phyloP scores from a whole-genome alignment of 1,140 invertebrate species.

The Pseudomyrmex gracilis region DNA sequence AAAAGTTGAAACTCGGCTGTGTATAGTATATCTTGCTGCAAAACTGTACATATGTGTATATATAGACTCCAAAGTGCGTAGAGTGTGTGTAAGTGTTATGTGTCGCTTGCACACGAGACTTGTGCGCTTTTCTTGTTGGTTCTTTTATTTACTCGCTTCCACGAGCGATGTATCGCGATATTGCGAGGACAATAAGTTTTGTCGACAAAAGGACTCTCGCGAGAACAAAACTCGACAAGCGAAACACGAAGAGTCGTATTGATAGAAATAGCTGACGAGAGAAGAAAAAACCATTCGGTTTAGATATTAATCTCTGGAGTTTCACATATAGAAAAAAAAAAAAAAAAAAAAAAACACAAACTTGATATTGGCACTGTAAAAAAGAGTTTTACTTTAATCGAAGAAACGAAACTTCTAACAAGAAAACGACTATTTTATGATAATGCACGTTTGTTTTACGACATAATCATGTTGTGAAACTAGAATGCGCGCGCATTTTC shows the following conservation, averaged over 20 bases:
- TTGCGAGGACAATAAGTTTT: conserved; percentile 14
- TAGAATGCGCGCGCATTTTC: neutral
- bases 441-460: neutral
- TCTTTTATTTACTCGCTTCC: conserved; percentile 50
- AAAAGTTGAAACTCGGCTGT: conserved; percentile 41
- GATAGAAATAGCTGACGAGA: neutral
- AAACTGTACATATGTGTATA: neutral
- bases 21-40: conserved; percentile 14
- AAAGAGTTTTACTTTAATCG: neutral
- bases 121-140: neutral
- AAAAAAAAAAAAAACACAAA: neutral
- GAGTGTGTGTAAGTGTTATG: neutral
- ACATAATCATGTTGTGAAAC: neutral
- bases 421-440: neutral
- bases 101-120: conserved; percentile 8
- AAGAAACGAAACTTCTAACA: no score
- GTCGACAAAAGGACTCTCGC: neutral
- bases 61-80: conserved; percentile 29
- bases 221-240: neutral
- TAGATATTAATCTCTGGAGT: conserved; percentile 7
- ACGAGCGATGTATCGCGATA: conserved; percentile 29
- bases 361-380: neutral
- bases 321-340: neutral
- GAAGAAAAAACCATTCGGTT: neutral
- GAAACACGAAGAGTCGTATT: neutral